Base-by-base conservation (phyloP, 1,140 invertebrate species). In the Magallana gigas region DNA sequence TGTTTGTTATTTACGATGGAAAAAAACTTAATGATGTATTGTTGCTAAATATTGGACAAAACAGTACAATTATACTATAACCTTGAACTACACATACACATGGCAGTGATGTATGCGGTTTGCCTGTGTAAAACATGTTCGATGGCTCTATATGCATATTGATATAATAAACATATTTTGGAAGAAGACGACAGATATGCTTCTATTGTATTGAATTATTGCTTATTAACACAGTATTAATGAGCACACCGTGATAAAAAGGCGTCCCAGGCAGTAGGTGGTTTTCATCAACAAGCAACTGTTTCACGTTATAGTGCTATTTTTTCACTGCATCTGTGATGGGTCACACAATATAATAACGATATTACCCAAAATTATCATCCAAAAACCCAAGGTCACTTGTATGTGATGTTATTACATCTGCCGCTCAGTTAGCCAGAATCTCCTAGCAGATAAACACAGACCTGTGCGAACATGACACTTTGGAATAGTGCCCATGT, bases 231-330 rank as follows among this genome's bases (percentile, higher is more conserved):
- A 12, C 23, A 12, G 68, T 36, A 12, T 8, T 36, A 29, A 76
- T 76, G 68, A 36, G 36, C 68, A 76, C 9, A 12, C 5, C 14
- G 68, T 9, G 68, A 76, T 76, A 76, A 76, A 71, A 76, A 29
- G 12, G 18, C 8, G 18, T 18, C 7, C 36, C 68, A 3, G 23
- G 23, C 18, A 11, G 23, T 76, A 29, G 68, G 11, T 76, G 68
- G 23, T 76, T 29, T 29, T 76, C 23, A 76, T 76, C 12, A 76
- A 76, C 36, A 29, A 36, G 8, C 68, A 76, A 76, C 68, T 76
- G 68, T 76, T 76, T 14, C 8, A 29, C 23, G 68, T 76, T 23
- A 48, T 5, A 76, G 68, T 29, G 23, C 18, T 29, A 12, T 76
- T 76, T 12, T 71, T 23, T 71, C 9, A 9, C n/a, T 23, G 23